Evolutionary conservation across 2,888 invertebrate genomes (phyloP).

Genomic region (Digitonthophagus gazella): DNA sequence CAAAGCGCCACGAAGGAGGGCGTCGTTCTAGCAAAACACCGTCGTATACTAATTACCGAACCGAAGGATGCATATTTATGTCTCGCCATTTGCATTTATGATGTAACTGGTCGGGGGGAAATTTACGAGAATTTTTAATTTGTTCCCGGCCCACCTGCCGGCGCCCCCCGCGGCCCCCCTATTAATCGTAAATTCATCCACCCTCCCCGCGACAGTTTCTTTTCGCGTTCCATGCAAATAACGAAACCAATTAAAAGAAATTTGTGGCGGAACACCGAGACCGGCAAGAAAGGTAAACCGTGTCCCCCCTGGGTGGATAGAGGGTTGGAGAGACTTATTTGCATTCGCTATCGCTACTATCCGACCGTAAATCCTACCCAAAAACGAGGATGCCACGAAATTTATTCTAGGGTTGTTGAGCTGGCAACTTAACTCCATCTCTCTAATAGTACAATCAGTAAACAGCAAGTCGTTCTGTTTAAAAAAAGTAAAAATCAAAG

Average conservation of each 20-base stretch:
- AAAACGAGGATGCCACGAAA: background rate
- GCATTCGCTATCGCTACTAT: background rate
- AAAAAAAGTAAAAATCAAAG: too few species aligned
- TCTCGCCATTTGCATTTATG: conserved; percentile 26
- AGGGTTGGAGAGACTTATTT: background rate
- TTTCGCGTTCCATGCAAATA: background rate
- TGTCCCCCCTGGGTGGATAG: background rate
- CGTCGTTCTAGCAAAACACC: conserved; percentile 21
- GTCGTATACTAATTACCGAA: conserved; percentile 28
- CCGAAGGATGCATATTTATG: conserved; percentile 28
- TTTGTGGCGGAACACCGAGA: too few species aligned
- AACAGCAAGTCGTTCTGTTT: too few species aligned
- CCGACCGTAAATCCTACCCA: background rate
- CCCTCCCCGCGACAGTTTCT: background rate
- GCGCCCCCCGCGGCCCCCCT: background rate
- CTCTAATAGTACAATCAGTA: background rate
- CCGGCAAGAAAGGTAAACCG: background rate
- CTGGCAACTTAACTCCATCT: background rate
- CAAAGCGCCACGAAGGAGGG: background rate
- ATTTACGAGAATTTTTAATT: background rate
- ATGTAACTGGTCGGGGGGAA: conserved; percentile 7
- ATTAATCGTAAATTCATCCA: background rate
- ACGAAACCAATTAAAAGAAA: background rate
- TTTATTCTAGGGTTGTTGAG: background rate
- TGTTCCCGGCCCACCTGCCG: background rate